Evolutionary conservation across 2,797 vertebrate species (phyloP).

Genomic region (Sylvia borin): DNA sequence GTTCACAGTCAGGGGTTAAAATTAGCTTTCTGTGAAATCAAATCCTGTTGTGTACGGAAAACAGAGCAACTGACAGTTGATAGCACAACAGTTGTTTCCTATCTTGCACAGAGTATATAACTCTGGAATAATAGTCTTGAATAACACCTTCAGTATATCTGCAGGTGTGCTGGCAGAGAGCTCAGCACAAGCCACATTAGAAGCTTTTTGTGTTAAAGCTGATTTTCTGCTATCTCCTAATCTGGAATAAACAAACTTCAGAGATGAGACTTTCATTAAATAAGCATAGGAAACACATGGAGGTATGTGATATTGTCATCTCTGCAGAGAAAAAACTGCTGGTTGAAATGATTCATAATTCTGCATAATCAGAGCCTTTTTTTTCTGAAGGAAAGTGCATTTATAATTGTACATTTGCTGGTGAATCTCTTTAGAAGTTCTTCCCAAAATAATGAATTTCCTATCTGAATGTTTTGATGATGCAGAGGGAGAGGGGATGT

Average conservation of each 20-base stretch:
- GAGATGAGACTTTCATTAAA: conserved; percentile 9
- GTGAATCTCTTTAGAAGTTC: neutral
- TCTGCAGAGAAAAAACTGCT: neutral
- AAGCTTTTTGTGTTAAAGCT: conserved; percentile 21
- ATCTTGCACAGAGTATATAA: neutral
- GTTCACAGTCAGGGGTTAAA: neutral
- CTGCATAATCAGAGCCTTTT: neutral
- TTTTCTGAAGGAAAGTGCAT: neutral
- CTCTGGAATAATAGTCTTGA: neutral
- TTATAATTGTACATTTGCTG: neutral
- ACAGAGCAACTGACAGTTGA: neutral
- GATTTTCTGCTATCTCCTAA: conserved; percentile 34
- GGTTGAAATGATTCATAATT: conserved; percentile 16
- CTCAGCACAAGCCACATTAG: neutral
- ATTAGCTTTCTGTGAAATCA: conserved; percentile 22
- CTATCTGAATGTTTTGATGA: neutral
- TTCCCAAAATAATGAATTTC: neutral
- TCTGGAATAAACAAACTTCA: conserved; percentile 49
- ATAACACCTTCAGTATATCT: neutral
- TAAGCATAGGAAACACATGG: conserved; percentile 20
- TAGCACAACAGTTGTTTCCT: neutral
- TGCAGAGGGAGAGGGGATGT: neutral
- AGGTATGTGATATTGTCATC: neutral
- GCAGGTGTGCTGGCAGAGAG: conserved; percentile 44
- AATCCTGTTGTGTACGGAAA: neutral